Evolutionary conservation across 1,140 invertebrate species (phyloP).

Genomic region (Heliconius hewitsoni): DNA sequence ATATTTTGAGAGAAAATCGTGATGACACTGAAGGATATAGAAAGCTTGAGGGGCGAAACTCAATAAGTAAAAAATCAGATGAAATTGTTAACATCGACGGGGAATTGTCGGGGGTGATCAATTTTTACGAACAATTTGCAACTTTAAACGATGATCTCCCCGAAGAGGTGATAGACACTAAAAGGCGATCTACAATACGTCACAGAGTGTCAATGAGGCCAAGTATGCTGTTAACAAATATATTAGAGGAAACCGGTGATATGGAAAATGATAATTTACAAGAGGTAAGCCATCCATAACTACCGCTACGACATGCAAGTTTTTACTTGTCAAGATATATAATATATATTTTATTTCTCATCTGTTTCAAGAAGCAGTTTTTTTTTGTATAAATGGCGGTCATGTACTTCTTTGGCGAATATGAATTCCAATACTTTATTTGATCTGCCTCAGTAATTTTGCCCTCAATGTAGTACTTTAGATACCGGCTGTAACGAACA

Average conservation of each 20-base stretch:
- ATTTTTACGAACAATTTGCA: constrained; percentile 75
- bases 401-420: no score
- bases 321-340: no score
- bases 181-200: constrained; percentile 48
- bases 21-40: constrained; percentile 51
- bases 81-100: constrained; percentile 47
- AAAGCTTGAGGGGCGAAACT: constrained; percentile 54
- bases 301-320: not conserved
- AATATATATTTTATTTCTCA: no score
- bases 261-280: constrained; percentile 53
- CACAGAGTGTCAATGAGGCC: constrained; percentile 68
- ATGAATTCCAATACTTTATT: no score
- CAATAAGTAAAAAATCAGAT: constrained; percentile 40
- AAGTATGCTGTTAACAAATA: constrained; percentile 69
- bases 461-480: no score
- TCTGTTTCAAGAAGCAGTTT: no score
- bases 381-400: no score
- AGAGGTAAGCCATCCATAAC: constrained; percentile 53
- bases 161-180: constrained; percentile 51
- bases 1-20: constrained; percentile 45
- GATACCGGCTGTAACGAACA: no score
- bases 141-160: constrained; percentile 58
- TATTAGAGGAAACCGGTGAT: constrained; percentile 64
- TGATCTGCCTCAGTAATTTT: no score
- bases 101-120: constrained; percentile 55